phyloP scores from a whole-genome alignment of 2,113 vertebrate species.

The Todiramphus chloris region DNA sequence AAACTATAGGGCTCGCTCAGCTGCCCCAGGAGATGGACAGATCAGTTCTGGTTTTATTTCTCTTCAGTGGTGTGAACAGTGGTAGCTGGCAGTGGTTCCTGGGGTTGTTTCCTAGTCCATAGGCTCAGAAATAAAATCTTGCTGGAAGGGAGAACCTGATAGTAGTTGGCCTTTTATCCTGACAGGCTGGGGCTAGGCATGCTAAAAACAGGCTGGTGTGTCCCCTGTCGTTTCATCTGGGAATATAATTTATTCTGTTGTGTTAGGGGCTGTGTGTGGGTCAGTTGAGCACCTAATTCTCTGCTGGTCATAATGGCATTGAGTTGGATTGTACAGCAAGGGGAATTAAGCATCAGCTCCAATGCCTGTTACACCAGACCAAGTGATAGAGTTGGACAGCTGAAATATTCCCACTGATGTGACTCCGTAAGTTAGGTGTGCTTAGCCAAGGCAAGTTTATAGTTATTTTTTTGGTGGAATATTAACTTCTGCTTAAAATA shows the following conservation, averaged over 20 bases:
- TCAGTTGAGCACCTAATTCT: neutral
- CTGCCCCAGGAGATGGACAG: neutral
- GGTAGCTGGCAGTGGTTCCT: neutral
- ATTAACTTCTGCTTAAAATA: conserved; percentile 30
- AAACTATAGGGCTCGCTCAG: neutral
- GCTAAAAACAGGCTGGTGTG: neutral
- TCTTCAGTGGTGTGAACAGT: neutral
- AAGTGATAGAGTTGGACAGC: neutral
- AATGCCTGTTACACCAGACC: neutral
- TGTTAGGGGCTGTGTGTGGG: neutral
- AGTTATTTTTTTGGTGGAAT: conserved; percentile 31
- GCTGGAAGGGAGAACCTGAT: neutral
- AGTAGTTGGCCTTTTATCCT: neutral
- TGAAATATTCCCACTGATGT: neutral
- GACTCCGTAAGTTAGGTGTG: neutral
- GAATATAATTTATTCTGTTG: neutral
- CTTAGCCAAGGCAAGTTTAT: conserved; percentile 22
- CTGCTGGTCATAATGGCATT: neutral
- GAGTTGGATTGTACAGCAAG: neutral
- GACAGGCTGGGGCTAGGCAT: neutral
- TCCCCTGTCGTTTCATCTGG: neutral
- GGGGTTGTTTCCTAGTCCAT: neutral
- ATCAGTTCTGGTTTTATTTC: neutral
- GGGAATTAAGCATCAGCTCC: neutral
- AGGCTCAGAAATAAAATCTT: neutral